Conservation (phyloP, 2,888 invertebrate genomes). For the Meiosimyza platycephala region DNA sequence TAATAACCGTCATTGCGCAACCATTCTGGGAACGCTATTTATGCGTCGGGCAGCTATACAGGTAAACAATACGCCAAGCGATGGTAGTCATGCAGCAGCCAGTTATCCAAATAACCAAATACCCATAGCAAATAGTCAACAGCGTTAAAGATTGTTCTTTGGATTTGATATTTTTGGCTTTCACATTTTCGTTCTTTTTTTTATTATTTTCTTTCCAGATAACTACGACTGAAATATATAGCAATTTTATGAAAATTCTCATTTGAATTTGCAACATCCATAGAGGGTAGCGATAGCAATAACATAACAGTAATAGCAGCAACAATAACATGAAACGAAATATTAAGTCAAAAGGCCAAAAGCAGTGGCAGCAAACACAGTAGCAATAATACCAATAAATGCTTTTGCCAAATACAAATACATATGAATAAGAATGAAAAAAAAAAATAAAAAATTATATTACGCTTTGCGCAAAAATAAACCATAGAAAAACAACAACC, state of each 20-base stretch:
- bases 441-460: too few relatives aligned
- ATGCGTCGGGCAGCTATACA: neutral
- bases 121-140: neutral
- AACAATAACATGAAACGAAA: conserved; percentile 11
- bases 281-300: conserved; percentile 15
- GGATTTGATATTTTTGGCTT: too few relatives aligned
- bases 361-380: neutral
- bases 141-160: neutral
- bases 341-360: conserved; percentile 8
- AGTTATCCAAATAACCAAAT: neutral
- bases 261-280: conserved; percentile 16
- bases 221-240: conserved; percentile 7
- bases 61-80: neutral
- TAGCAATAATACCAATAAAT: conserved; percentile 1
- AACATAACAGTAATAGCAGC: neutral
- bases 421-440: neutral
- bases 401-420: conserved; percentile 8
- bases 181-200: neutral
- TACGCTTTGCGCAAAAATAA: too few relatives aligned
- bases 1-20: conserved; percentile 7
- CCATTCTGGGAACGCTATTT: conserved; percentile 9
- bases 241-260: conserved; percentile 22
- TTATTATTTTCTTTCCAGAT: neutral
- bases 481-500: too few relatives aligned
- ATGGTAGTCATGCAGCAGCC: too few relatives aligned